Evolutionary conservation across 2,113 vertebrate species (phyloP), one percentile per base, ranked within the genome.

Genomic region (Nothobranchius kuhntae): DNA sequence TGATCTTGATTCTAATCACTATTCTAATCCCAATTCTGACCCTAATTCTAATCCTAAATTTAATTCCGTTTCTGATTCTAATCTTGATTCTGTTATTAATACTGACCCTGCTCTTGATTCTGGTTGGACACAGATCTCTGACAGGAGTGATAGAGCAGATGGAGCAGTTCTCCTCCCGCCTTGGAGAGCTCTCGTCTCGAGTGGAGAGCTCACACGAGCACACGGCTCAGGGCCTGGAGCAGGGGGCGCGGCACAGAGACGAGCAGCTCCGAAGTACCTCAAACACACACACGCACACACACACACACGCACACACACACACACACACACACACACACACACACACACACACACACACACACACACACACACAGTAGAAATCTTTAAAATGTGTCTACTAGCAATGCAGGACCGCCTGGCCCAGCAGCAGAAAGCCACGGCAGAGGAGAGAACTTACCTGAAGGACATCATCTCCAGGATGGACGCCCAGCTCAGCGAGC

Each of bases 91-190:
- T 30, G 30, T 3, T 30, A 3, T 4, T 30, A 30, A 30, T 30
- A 3, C 30, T 30, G 30, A 30, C 4, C 4, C 30, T 30, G 30
- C 2, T 30, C 30, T 4, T 30, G 30, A 30, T 30, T 30, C 30
- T 30, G 30, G 4, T 30, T 30, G 30, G 30, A 30, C 30, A 0
- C 84, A 98, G 96, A 87, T 97, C 96, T 58, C 91, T 98, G 45
- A 93, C 93, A 0, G 83, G 83, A 0, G 68, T 96, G 65, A 95
- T 96, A 0, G 94, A 96, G 69, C 95, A 96, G 89, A 96, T 97
- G 95, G 95, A 96, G 90, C 93, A 91, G 80, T 94, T 96, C 86
- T 96, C 95, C 67, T 88, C 88, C 12, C 89, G 91, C 55, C 85
- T 97, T 59, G 93, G 87, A 0, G 91, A 93, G 59, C 92, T 98